A percentile compares a stretch with the other conserved stretches of the same genome.
Conservation (phyloP, 2,888 invertebrate genomes). For the Pasiphila rectangulata region DNA sequence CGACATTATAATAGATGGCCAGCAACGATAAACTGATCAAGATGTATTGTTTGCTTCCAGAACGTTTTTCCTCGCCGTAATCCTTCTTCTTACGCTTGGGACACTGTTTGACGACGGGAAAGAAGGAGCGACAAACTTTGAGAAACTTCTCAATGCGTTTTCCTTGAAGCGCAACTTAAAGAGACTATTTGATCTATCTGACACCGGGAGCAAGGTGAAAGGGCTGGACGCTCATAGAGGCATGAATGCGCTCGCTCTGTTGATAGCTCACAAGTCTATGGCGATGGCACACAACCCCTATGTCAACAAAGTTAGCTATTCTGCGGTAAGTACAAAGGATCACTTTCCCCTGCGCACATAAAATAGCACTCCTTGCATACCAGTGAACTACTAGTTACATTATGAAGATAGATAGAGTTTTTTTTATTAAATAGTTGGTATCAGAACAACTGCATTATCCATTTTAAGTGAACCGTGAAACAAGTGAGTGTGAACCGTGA, state of each 20-base stretch:
- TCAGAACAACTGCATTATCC: too few relatives aligned
- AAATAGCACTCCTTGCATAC: too few relatives aligned
- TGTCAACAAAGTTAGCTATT: slow-evolving; percentile 77
- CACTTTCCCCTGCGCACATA: too few relatives aligned
- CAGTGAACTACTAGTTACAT: too few relatives aligned
- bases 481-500: too few relatives aligned
- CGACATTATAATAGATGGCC: neutral
- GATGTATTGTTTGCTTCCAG: slow-evolving; percentile 48
- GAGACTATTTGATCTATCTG: slow-evolving; percentile 66
- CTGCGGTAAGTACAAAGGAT: slow-evolving; percentile 75
- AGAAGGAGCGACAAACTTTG: slow-evolving; percentile 69
- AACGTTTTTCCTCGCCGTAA: slow-evolving; percentile 67
- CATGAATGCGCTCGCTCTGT: slow-evolving; percentile 76
- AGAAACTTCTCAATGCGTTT: slow-evolving; percentile 74
- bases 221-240: slow-evolving; percentile 79
- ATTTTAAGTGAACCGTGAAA: too few relatives aligned
- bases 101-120: slow-evolving; percentile 69
- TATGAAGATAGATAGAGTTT: too few relatives aligned
- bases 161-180: slow-evolving; percentile 73
- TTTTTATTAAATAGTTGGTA: too few relatives aligned
- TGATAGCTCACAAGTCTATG: slow-evolving; percentile 81
- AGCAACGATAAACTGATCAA: slow-evolving; percentile 1
- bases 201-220: slow-evolving; percentile 62
- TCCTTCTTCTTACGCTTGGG: slow-evolving; percentile 62
- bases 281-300: slow-evolving; percentile 81